phyloP scores from a whole-genome alignment of 2,113 vertebrate species.

The Gyps fulvus region DNA sequence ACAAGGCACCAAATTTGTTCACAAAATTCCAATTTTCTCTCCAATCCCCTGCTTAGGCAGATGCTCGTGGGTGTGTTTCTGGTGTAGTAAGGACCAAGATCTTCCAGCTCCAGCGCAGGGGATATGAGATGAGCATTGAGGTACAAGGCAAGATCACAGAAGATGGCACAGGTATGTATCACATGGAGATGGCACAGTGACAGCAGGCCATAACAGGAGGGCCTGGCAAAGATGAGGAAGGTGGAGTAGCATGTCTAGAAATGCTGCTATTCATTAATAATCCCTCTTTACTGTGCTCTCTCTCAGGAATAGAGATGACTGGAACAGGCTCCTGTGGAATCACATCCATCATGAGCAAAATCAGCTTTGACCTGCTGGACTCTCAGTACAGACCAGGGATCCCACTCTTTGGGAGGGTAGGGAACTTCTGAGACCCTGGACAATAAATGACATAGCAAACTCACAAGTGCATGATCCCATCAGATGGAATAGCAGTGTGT shows the following conservation, averaged over 20 bases:
- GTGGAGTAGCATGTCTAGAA: not conserved
- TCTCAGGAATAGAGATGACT: slow-evolving; percentile 59
- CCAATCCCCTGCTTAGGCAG: slow-evolving; percentile 54
- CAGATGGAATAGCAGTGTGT: not conserved
- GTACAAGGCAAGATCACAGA: slow-evolving; percentile 70
- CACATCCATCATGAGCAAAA: slow-evolving; percentile 54
- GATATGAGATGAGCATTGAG: slow-evolving; percentile 63
- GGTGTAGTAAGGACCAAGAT: slow-evolving; percentile 55
- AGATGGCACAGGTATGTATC: slow-evolving; percentile 72
- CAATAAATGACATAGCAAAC: not conserved
- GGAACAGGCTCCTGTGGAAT: slow-evolving; percentile 52
- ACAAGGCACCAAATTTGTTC: not conserved
- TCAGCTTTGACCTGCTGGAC: slow-evolving; percentile 70
- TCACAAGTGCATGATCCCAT: not conserved
- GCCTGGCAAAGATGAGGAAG: not conserved
- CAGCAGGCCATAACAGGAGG: not conserved
- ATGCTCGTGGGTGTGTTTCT: slow-evolving; percentile 63
- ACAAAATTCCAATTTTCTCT: not conserved
- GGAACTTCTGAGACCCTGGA: not conserved
- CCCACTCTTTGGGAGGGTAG: slow-evolving; percentile 70
- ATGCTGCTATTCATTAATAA: not conserved
- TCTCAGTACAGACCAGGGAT: slow-evolving; percentile 67
- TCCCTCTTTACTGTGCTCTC: not conserved
- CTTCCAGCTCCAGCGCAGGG: slow-evolving; percentile 69
- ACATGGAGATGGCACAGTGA: not conserved